Conservation (phyloP, 2,113 vertebrate species). For the Neogale vison region DNA sequence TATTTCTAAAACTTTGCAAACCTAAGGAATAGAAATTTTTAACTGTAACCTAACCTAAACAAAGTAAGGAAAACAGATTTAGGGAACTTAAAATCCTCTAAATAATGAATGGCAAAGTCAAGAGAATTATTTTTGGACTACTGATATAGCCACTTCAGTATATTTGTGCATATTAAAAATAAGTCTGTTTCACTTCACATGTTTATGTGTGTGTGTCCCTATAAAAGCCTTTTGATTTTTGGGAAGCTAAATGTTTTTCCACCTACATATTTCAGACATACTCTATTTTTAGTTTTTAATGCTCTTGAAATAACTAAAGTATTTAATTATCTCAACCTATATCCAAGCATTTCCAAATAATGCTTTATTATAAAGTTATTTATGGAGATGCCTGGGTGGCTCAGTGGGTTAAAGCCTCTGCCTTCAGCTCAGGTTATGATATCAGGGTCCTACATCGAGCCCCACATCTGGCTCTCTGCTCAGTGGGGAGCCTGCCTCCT, state of each 20-base stretch:
- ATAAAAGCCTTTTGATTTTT: constrained; percentile 10
- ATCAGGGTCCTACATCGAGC: too few relatives aligned
- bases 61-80: constrained; percentile 15
- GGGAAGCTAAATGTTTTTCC: not conserved
- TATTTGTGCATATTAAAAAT: not conserved
- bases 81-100: constrained; percentile 12
- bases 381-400: too few relatives aligned
- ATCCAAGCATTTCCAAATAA: constrained; percentile 33
- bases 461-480: too few relatives aligned
- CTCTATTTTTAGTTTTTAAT: not conserved
- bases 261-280: not conserved
- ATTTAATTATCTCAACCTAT: not conserved
- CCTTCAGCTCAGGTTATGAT: too few relatives aligned
- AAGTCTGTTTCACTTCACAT: not conserved
- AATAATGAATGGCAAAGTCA: constrained; percentile 1
- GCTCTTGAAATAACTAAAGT: not conserved
- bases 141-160: not conserved
- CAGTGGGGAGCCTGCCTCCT: too few relatives aligned
- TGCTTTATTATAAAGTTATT: not conserved
- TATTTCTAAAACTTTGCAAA: not conserved
- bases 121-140: not conserved
- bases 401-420: too few relatives aligned
- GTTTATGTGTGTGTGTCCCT: not conserved
- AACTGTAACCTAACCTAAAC: constrained; percentile 35
- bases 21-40: not conserved